Base-by-base conservation (phyloP, 2,113 vertebrate species). In the Scortum barcoo region DNA sequence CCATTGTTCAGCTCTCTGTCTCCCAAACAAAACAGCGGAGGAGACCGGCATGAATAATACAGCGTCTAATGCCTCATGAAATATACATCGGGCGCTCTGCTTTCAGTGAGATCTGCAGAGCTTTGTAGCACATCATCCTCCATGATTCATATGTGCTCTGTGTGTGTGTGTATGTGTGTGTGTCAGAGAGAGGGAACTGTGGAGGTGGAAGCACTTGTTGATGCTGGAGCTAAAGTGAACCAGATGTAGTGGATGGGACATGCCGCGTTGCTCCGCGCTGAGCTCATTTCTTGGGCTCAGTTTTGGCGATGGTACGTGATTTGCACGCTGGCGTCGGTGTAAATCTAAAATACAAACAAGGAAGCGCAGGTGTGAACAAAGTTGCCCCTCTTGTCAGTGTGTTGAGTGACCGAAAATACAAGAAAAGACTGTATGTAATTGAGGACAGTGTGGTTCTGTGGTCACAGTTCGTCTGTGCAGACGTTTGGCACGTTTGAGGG, bases 221-320 rank as follows among this genome's bases (percentile, higher is more conserved):
- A 94, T 91, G 86, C 78, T 91, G 73, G 53, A 85, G 81, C 91
- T 95, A 96, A 95, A 95, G 89, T 89, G 90, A 94, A 94, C 88
- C 95, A 96, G 95, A 96, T 96, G 95, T 94, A 82, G 82, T 74
- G 83, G 88, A 92, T 74, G 89, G 91, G 92, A 90, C 84, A 77
- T 62, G 79, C 83, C 66, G 94, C 90, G 70, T 94, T 88, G 82
- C 93, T 94, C 66, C 54, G 83, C 60, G 46, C 89, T 95, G 92
- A 95, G 89, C 83, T 95, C 78, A 95, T 89, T 89, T 88, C 72
- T 74, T 58, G 81, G 62, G 85, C 79, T 88, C 79, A 69, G 80
- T 88, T 90, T 86, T 76, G 76, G 60, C 36, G 38, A 76, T 65
- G 56, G 68, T 78, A 84, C 77, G 82, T 80, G 26, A 86, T 85